Base-by-base conservation (phyloP, 2,888 invertebrate species). In the Macrostomum cliftonense region DNA sequence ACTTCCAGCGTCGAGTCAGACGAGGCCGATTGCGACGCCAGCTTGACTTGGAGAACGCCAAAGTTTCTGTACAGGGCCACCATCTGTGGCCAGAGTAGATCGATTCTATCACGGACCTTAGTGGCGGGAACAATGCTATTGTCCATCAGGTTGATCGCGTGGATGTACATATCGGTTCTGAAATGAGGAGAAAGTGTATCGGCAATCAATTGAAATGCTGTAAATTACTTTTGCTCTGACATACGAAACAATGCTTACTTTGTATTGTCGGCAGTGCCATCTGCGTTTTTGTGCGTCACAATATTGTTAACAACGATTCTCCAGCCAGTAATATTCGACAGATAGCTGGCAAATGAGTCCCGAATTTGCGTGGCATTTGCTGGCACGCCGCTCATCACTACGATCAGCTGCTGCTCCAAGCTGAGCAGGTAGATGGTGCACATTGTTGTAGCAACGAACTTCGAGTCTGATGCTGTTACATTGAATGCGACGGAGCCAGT, bases 31-130 rank as follows among this genome's bases (percentile, higher is more conserved):
- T 53, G 45, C 36, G 59, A 57, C 12, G 63, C 58, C 21, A 58
- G 58, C 63, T 63, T 54, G 16, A 65, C 60, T 54, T 89, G 86
- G 56, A 89, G 73, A 1, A 91, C 88, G 67, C 89, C 89, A 68
- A 88, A 86, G 58, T 88, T 86, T 75, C 89, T 89, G 68, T 89
- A 88, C 11, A 91, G 71, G 36, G 76, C 76, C 68, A 88, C 84
- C 52, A 91, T 73, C 28, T 28, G 5, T 7, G 28, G 28, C 28
- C 28, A 28, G 67, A 88, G 14, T 2, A 14, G 14, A 11, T 43
- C 44, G 20, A 43, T 9, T 19, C 9, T 43, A 7, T 14, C 20
- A 7, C 17, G 16, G 5, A 43, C 20, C 2, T 2, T 14, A 7
- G 16, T 11, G 4, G 44, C 17, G 14, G 44, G 21, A 28, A 43